A percentile compares a stretch with the other conserved stretches of the same genome.
These are phyloP conservation scores for Cataglyphis albicans DNA, from an alignment of 2,888 invertebrate species.

Conservation along the genomic window DNA sequence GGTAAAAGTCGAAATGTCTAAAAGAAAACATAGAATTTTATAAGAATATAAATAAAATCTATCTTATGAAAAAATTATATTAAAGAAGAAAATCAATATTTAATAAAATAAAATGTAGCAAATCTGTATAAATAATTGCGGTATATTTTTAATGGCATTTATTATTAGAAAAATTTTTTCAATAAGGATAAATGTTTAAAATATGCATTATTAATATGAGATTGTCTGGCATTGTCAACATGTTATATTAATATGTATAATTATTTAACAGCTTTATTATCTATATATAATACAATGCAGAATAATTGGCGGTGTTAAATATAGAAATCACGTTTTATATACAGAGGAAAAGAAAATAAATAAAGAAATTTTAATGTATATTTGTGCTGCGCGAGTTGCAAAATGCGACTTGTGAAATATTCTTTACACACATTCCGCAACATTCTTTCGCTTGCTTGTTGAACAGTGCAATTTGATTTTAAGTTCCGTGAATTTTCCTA, in stretches of 20 bases:
- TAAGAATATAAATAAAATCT: not conserved
- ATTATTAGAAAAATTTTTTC: not conserved
- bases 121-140: not conserved
- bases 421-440: conserved; percentile 12
- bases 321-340: too few species aligned
- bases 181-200: conserved; percentile 1
- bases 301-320: not conserved
- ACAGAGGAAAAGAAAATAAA: too few species aligned
- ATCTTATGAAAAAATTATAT: not conserved
- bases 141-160: not conserved
- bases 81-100: not conserved
- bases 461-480: conserved; percentile 41
- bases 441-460: conserved; percentile 12
- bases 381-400: not conserved
- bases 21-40: not conserved
- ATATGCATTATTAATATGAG: not conserved
- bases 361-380: not conserved
- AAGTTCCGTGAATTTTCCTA: conserved; percentile 48
- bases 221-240: not conserved
- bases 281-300: not conserved
- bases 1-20: not conserved
- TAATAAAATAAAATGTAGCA: too few species aligned
- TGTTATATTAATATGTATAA: not conserved
- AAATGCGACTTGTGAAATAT: conserved; percentile 29
- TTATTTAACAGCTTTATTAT: not conserved